Percentiles rank a stretch among this genome's conserved stretches.
phyloP scores from a whole-genome alignment of 2,888 invertebrate species.

The Microplitis deprimator region DNA sequence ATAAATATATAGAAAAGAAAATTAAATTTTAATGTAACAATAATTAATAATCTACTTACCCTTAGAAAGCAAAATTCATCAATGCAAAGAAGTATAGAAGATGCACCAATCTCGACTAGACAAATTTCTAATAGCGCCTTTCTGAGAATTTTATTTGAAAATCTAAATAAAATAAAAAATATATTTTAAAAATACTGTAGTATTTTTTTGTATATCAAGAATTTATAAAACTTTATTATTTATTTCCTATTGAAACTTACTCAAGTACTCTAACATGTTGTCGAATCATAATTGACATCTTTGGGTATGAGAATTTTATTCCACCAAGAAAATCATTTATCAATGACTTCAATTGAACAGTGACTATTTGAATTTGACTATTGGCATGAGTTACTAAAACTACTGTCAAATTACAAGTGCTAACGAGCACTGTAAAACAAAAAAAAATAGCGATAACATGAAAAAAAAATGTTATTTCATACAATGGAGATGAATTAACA shows the following conservation, averaged over 20 bases:
- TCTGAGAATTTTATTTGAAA: not conserved
- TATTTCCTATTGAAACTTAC: not conserved
- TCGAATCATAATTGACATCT: not conserved
- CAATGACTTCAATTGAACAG: conserved; percentile 38
- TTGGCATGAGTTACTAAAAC: conserved; percentile 52
- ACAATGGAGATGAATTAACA: conserved; percentile 48
- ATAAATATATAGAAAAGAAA: not conserved
- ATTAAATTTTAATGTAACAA: not conserved
- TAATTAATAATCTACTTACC: not conserved
- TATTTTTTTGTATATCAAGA: not conserved
- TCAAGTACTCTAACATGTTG: not conserved
- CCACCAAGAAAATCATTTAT: conserved; percentile 19
- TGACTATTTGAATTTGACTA: conserved; percentile 52
- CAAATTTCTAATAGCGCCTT: not conserved
- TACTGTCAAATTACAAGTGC: conserved; percentile 49
- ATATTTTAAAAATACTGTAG: too few species aligned
- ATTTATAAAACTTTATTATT: not conserved
- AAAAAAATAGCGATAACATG: conserved; percentile 46
- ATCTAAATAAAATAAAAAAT: not conserved
- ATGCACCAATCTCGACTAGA: not conserved
- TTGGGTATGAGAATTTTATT: not conserved
- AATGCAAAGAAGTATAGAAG: not conserved
- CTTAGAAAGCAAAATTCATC: not conserved
- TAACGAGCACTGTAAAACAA: conserved; percentile 45
- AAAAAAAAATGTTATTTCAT: conserved; percentile 50